Base-by-base conservation (phyloP, 2,888 invertebrate genomes). In the Phaedon cochleariae region DNA sequence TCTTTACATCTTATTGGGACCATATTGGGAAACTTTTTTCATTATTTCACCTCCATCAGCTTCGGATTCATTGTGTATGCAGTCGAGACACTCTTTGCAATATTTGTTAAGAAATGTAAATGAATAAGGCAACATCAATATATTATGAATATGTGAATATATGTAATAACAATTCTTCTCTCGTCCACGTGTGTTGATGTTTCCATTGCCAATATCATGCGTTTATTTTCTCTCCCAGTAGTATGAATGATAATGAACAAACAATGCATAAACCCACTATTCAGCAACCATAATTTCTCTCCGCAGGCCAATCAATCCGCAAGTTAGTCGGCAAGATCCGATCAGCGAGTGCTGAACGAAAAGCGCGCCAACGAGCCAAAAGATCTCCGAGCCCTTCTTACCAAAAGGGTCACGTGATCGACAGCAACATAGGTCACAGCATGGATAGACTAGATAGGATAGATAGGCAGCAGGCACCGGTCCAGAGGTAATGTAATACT, bases 311-410 rank as follows among this genome's bases (percentile, higher is more conserved):
- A 79, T 93, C 93, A 18, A 90, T 94, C 76, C 87, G 93, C 71
- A 93, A 93, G 83, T 83, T 94, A 69, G 93, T 94, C 17, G 93
- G 92, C 62, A 93, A 93, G 84, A 90, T 94, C 63, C 88, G 93
- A 3, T 92, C 93, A 15, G 92, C 90, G 18, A 86, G 93, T 83
- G 87, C 87, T 73, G 87, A 90, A 84, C 85, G 90, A 74, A 86
- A 90, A 83, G 84, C 88, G 78, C 69, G 69, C 45, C 73, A 75
- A 46, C 84, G 87, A 69, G 82, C 88, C 80, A 78, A 87, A 70
- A 69, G 83, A 49, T 90, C 91, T 64, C 90, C 91, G 41, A 85
- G 86, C 65, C 80, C 85, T 59, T 86, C 87, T n/a, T 87, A 87
- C 74, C 85, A 87, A 62, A 85, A 85, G 68, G 87, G 87, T 71